Base-by-base conservation (phyloP, 2,797 vertebrate genomes). In the Varecia variegata region DNA sequence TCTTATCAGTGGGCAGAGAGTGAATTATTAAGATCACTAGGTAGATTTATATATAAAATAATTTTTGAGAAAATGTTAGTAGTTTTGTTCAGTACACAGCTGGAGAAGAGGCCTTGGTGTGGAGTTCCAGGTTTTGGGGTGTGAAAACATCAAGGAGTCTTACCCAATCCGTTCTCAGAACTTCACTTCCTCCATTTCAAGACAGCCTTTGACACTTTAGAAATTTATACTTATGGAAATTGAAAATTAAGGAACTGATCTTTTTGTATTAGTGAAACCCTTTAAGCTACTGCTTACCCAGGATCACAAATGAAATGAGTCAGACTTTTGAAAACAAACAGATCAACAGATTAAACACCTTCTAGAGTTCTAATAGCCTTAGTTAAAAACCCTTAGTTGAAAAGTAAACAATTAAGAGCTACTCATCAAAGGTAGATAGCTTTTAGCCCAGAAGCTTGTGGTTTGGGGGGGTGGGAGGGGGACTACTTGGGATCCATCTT, bases 271-370 rank as follows among this genome's bases (percentile, higher is more conserved):
- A 90, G 79, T 89, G 84, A 91, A 98, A 58, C 60, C 25, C 88
- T 97, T 76, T 71, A 88, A 96, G 88, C 96, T 97, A 84, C 76
- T 95, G 60, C 90, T 97, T 95, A 97, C 47, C 30, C 81, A 90
- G 67, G 47, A 97, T 94, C 83, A 95, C 67, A 97, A 97, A 97
- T 94, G 91, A 97, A 96, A 97, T 91, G 86, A 88, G 50, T 93
- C 91, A 96, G 96, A 94, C 95, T 97, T 97, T 94, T 93, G 87
- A 97, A 95, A 97, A 96, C 74, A 96, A 97, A 97, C 76, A 96
- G 96, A 95, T 92, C 58, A 88, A 81, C 83, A 95, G 95, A 97
- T 97, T 93, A 97, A 96, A 96, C 92, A 97, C 88, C 93, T 83
- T 93, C 88, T 92, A 38, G 17, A 52, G 54, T 97, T 96, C 92